A percentile compares a stretch with the other conserved stretches of the same genome.
Evolutionary conservation across 2,888 invertebrate species (phyloP).

Genomic region (Mactromeris polynyma): DNA sequence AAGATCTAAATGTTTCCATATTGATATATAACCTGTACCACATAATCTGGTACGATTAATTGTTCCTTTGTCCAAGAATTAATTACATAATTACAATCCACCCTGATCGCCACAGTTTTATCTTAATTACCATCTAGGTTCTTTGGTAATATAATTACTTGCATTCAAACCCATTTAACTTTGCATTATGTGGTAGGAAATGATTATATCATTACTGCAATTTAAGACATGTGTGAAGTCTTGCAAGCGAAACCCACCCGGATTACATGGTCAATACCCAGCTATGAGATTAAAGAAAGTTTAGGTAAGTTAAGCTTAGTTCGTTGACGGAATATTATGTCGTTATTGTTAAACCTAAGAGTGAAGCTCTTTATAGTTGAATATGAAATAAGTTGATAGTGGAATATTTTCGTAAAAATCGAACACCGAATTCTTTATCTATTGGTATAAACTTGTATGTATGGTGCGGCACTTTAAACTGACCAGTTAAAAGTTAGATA

Average conservation of each 20-base stretch:
- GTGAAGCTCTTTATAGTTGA: neutral
- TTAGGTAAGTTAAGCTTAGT: neutral
- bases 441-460: neutral
- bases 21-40: too few species aligned
- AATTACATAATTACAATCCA: neutral
- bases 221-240: constrained; percentile 7
- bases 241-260: neutral
- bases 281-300: constrained; percentile 9
- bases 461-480: neutral
- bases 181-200: neutral
- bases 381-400: neutral
- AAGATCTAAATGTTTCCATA: too few species aligned
- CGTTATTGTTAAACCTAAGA: constrained; percentile 15
- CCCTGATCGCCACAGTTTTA: neutral
- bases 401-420: constrained; percentile 20
- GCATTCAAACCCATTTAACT: neutral
- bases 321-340: neutral
- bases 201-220: neutral
- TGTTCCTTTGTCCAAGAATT: too few species aligned
- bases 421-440: constrained; percentile 12
- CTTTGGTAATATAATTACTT: neutral
- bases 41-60: too few species aligned
- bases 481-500: constrained; percentile 11
- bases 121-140: neutral
- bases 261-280: constrained; percentile 3